Evolutionary conservation across 2,888 invertebrate genomes (phyloP), one percentile per base, ranked within the genome.

Genomic region (Branchellion lobata): DNA sequence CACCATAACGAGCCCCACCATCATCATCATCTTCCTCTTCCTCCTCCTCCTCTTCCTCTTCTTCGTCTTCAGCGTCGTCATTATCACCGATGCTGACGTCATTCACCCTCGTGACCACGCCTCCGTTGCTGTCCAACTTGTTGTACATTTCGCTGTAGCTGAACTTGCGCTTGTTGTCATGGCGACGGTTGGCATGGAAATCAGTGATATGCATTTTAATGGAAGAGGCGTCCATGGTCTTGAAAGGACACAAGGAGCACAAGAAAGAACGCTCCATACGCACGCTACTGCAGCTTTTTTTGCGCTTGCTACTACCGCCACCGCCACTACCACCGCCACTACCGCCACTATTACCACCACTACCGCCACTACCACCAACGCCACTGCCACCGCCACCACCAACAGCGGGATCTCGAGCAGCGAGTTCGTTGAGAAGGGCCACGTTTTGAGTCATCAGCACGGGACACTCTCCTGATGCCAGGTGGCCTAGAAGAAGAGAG

Each of bases 191-290:
- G 29, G 71, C 75, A 75, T 81, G 81, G 65, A 80, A 74, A 24
- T 34, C 36, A 27, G 21, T 31, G 33, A 80, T 53, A 51, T 81
- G 81, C 2, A 31, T n/a, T 18, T 72, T 72, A 18, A 81, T 79
- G 47, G 72, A 68, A 27, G 73, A 47, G 18, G 57, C n/a, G 36
- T 78, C 71, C 5, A 81, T 80, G 14, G 80, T 79, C 47, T 78
- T 79, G 76, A 68, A 80, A 21, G 80, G 74, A 36, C 81, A 81
- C 36, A 78, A 69, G 33, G 81, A 80, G 29, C 81, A 81, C 47
- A 80, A 80, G 80, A 79, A 81, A 68, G 81, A 81, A 40, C 72
- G 72, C 33, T 18, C 21, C 40, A n/a, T 36, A n/a, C 47, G n/a
- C 11, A 57, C 24, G 24, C 11, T 33, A 65, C 33, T 36, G 1